Evolutionary conservation across 2,888 invertebrate species (phyloP), one percentile per base, ranked within the genome.

Genomic region (Agrypnus murinus): DNA sequence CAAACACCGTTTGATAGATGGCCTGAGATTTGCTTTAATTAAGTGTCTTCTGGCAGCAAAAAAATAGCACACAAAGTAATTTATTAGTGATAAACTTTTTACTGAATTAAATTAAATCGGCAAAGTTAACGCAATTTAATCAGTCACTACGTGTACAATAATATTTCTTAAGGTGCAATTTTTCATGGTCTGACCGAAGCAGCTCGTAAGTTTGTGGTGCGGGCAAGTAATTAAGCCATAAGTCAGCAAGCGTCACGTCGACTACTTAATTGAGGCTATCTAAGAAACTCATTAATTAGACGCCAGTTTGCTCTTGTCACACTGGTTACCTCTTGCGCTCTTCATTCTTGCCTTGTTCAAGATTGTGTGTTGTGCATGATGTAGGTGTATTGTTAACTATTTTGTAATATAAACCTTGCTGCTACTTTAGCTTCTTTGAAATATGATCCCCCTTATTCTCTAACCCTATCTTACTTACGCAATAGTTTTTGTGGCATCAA

Each of bases 211-310:
- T 65, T 72, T 71, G 74, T 70, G 73, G 69, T 64, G 45, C 72
- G 69, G 71, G 66, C 50, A 71, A 75, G 78, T 81, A 81, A 81
- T 81, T 81, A 81, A 81, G 80, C 78, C 77, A 80, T 81, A 81
- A 81, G 81, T 81, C 80, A 81, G 80, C 78, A 77, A 77, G 77
- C 78, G 75, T 79, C 79, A 81, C 81, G 79, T 79, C 76, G 72
- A 77, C 73, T 77, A 76, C 79, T 81, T 81, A 81, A 81, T 81
- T 81, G 80, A 77, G 80, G 80, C 81, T 78, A 81, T 81, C 81
- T 81, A 79, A 81, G 81, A 81, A 79, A 78, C 75, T 78, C 81
- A 81, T 81, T 81, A 81, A 81, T 81, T 81, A 80, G 77, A 76
- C 65, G 75, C 73, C 68, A 68, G 68, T 67, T 71, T 63, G 68